Base-by-base conservation (phyloP, 2,888 invertebrate genomes). In the Drosophila quinaria region DNA sequence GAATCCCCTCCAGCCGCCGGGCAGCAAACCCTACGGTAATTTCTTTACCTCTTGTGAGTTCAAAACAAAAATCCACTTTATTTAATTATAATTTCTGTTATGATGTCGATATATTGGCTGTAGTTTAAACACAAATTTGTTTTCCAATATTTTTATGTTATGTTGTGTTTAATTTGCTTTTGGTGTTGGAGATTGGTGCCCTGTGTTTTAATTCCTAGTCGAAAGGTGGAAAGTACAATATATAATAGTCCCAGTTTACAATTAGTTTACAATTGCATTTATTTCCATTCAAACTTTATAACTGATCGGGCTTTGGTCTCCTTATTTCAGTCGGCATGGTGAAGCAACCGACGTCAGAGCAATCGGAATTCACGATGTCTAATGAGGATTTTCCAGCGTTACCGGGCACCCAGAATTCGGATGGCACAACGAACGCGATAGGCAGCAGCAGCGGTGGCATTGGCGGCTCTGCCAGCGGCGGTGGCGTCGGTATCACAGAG, bases 371-470 rank as follows among this genome's bases (percentile, higher is more conserved):
- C 94, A 97, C 98, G 91, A 99, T 99, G 96, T 98, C 98, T 90
- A 98, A 97, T 89, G 99, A 99, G 94, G 99, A 99, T 94, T 99
- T 99, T 94, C 99, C 99, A 88, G 99, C 99, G 92, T 94, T 99
- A 92, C 99, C 99, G 80, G 99, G 99, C 90, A 97, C 97, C 81
- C 96, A 96, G 88, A 95, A 94, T 88, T 94, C 95, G 85, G 95
- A 95, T 84, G 95, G 95, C 64, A 91, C 92, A 89, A 91, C 92
- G 88, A 91, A 91, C 76, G 86, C 91, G 71, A 90, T 91, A 73
- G 80, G 85, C 50, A 77, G 67, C 62, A 69, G 76, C 66, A 74
- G 72, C 37, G 65, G 64, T 9, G 73, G 80, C 29, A 56, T 77
- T 59, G 76, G 78, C 42, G 50, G 51, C 17, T 35, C 70, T 29